Evolutionary conservation across 2,797 vertebrate species (phyloP).

Genomic region (Mus minutoides): DNA sequence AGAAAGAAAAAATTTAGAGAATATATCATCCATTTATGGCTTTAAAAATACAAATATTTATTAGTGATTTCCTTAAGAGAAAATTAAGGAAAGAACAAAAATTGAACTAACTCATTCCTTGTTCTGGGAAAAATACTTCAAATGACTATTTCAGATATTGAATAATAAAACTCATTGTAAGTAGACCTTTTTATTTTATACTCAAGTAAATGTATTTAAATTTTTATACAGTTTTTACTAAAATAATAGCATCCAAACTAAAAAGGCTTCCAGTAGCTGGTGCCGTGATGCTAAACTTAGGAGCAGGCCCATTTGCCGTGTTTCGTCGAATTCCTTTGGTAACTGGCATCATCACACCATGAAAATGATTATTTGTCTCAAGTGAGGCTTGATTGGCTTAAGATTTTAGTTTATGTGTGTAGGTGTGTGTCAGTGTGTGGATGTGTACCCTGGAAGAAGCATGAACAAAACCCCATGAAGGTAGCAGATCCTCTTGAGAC

Average conservation of each 20-base stretch:
- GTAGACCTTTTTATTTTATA: constrained; percentile 25
- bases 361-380: neutral
- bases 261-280: neutral
- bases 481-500: neutral
- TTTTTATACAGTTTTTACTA: constrained; percentile 35
- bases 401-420: neutral
- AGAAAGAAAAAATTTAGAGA: neutral
- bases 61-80: constrained; percentile 29
- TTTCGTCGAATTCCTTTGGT: neutral
- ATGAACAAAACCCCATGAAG: neutral
- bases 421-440: neutral
- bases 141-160: constrained; percentile 18
- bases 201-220: neutral
- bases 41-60: neutral
- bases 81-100: constrained; percentile 10
- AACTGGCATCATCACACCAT: neutral
- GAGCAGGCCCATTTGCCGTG: neutral
- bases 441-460: neutral
- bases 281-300: neutral
- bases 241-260: neutral
- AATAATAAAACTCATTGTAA: constrained; percentile 5
- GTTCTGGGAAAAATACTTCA: neutral
- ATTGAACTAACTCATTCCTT: neutral
- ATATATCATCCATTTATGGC: neutral
- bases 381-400: neutral